Conservation (phyloP, 2,888 invertebrate species). For the Troglohyphantes excavatus region DNA sequence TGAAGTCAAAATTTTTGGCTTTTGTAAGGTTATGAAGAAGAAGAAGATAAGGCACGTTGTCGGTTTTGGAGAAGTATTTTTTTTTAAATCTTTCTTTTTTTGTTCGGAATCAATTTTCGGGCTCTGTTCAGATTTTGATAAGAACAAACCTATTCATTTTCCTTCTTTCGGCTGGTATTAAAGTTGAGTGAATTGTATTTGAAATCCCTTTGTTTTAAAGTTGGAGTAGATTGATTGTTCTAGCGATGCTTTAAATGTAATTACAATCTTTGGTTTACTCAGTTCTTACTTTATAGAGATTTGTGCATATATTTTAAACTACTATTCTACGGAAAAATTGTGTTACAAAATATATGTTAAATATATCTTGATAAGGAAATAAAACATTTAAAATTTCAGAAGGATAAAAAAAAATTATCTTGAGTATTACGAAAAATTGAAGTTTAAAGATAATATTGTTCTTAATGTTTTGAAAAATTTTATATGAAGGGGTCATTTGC, state of each 20-base stretch:
- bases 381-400: too few species aligned
- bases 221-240: neutral
- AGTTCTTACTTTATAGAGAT: too few species aligned
- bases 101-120: conserved; percentile 31
- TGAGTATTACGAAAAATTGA: too few species aligned
- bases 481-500: too few species aligned
- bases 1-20: conserved; percentile 56
- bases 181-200: neutral
- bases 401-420: too few species aligned
- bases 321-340: too few species aligned
- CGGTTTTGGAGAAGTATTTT: conserved; percentile 31
- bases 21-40: conserved; percentile 21
- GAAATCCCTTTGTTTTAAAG: neutral
- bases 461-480: too few species aligned
- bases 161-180: neutral
- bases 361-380: too few species aligned
- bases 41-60: conserved; percentile 56
- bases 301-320: too few species aligned
- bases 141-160: conserved; percentile 13
- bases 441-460: too few species aligned
- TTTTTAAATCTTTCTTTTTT: conserved; percentile 12
- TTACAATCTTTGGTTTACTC: neutral
- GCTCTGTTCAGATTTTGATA: conserved; percentile 25
- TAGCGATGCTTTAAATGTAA: neutral
- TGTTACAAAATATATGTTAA: too few species aligned